These are phyloP conservation scores for Salvelinus alpinus DNA, from an alignment of 2,113 vertebrate genomes.

Conservation along the genomic window DNA sequence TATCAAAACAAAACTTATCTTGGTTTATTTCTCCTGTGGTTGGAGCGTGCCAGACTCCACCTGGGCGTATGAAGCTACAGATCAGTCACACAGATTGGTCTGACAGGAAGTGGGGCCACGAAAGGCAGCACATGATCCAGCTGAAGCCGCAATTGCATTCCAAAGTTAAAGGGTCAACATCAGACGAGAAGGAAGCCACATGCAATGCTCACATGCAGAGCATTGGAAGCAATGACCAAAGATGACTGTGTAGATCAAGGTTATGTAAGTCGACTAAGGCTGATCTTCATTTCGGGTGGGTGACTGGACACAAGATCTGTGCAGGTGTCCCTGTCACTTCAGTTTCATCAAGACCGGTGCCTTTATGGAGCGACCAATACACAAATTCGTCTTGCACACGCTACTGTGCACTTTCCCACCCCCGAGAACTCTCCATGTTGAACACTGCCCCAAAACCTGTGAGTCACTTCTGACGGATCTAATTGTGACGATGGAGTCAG, in stretches of 20 bases:
- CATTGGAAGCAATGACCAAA: neutral
- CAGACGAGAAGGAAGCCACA: neutral
- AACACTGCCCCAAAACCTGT: slow-evolving; percentile 8
- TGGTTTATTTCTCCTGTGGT: neutral
- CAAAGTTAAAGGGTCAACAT: neutral
- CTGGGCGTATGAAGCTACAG: neutral
- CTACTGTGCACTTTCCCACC: neutral
- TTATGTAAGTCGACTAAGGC: neutral
- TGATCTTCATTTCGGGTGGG: neutral
- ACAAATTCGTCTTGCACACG: neutral
- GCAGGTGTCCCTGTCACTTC: neutral
- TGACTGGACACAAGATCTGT: neutral
- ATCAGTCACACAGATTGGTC: neutral
- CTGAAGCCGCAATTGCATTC: neutral
- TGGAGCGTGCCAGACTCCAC: neutral
- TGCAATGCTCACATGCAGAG: neutral
- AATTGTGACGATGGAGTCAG: neutral
- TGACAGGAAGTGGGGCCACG: neutral
- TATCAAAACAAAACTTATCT: neutral
- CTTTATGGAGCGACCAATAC: slow-evolving; percentile 13
- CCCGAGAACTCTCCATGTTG: neutral
- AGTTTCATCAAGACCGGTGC: neutral
- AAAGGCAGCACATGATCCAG: neutral
- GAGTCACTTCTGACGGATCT: slow-evolving; percentile 27
- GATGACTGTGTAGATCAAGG: neutral